phyloP scores from a whole-genome alignment of 1,140 invertebrate species.

The Calosoma granatense region DNA sequence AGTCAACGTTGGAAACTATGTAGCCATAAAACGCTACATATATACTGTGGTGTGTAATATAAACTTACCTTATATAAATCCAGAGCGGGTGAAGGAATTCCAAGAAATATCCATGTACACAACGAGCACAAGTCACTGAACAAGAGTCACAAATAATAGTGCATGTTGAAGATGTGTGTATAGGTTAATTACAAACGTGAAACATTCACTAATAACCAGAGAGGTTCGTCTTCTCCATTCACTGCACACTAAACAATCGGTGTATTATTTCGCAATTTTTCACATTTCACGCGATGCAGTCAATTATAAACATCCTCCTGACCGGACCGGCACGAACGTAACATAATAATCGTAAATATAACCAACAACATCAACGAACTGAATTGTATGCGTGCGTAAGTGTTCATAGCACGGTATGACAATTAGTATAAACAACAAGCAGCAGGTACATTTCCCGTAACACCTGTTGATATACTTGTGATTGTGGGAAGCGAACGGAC shows the following conservation, averaged over 20 bases:
- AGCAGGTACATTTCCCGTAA: background rate
- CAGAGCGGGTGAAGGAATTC: background rate
- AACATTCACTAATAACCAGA: background rate
- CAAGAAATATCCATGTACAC: background rate
- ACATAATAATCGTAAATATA: no score
- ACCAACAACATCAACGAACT: no score
- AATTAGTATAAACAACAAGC: background rate
- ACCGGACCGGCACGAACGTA: no score
- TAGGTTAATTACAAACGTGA: no score
- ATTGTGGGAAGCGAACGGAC: background rate
- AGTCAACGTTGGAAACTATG: no score
- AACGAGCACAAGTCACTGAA: background rate
- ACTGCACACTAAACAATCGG: background rate
- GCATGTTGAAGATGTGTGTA: no score
- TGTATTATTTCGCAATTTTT: background rate
- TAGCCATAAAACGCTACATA: no score
- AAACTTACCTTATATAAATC: background rate
- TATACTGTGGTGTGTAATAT: no score
- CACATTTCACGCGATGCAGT: background rate
- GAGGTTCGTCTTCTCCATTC: background rate
- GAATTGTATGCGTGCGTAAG: background rate
- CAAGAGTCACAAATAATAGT: background rate
- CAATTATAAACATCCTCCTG: background rate
- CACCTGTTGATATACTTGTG: background rate
- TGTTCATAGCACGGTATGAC: background rate